Evolutionary conservation across 2,888 invertebrate genomes (phyloP).

Genomic region (Schizotus pectinicornis): DNA sequence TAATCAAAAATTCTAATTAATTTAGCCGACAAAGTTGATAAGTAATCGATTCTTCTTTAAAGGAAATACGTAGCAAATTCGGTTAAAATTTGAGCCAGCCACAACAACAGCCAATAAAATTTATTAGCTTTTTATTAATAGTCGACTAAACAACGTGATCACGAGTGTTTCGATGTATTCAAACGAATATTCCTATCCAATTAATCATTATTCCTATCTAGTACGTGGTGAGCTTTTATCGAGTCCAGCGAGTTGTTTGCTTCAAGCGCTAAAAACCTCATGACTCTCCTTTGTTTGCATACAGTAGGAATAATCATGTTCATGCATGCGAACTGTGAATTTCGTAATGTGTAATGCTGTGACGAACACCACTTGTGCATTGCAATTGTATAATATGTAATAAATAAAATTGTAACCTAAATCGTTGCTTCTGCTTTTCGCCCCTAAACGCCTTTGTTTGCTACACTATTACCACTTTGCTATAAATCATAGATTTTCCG

Average conservation of each 20-base stretch:
- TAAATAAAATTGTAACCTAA: conserved; percentile 12
- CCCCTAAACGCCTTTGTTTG: conserved; percentile 5
- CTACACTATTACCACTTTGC: background rate
- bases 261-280: conserved; percentile 21
- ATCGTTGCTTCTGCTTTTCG: conserved; percentile 21
- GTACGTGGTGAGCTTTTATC: conserved; percentile 21
- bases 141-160: background rate
- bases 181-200: conserved; percentile 12
- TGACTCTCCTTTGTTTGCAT: conserved; percentile 15
- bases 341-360: conserved; percentile 11
- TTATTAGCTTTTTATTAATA: too few relatives aligned
- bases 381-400: conserved; percentile 5
- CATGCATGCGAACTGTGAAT: conserved; percentile 16
- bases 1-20: too few relatives aligned
- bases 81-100: too few relatives aligned
- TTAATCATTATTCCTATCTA: background rate
- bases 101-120: too few relatives aligned
- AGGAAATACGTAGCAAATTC: too few relatives aligned
- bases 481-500: background rate
- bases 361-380: background rate
- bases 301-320: conserved; percentile 12
- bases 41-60: too few relatives aligned
- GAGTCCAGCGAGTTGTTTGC: conserved; percentile 13
- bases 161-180: conserved; percentile 15
- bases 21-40: too few relatives aligned